Evolutionary conservation across 1,140 invertebrate species (phyloP).

Genomic region (Solenopsis invicta): DNA sequence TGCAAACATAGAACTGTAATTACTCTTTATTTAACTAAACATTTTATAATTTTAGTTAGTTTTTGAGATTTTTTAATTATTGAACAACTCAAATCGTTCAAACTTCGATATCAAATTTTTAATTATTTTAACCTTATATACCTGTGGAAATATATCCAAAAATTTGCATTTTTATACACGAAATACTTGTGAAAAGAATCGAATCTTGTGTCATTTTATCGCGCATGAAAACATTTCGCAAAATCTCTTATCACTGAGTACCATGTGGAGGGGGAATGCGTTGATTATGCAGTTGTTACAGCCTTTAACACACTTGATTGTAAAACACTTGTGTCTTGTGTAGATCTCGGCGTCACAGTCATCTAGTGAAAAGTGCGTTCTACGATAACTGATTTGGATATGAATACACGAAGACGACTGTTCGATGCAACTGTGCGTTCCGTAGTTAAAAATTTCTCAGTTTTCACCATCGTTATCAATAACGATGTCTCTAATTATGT

Average conservation of each 20-base stretch:
- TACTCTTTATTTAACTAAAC: background rate
- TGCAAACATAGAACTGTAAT: background rate
- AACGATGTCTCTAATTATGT: background rate
- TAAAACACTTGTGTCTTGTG: background rate
- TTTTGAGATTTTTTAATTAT: background rate
- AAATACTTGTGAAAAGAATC: background rate
- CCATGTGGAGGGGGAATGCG: background rate
- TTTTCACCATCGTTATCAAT: background rate
- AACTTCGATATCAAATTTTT: background rate
- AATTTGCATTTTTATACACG: background rate
- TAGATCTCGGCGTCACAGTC: background rate
- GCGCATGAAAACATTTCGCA: background rate
- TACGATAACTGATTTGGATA: background rate
- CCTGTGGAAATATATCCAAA: background rate
- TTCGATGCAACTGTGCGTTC: background rate
- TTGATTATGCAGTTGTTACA: conserved; percentile 13
- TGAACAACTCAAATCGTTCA: background rate
- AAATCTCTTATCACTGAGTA: conserved; percentile 28
- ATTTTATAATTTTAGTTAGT: background rate
- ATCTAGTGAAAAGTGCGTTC: conserved; percentile 1
- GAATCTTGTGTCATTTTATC: background rate
- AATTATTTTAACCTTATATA: background rate
- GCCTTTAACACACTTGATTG: background rate
- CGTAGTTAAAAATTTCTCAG: background rate
- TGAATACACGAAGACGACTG: background rate